Evolutionary conservation across 1,140 invertebrate species (phyloP), one percentile per base, ranked within the genome.

Genomic region (Tribolium madens): DNA sequence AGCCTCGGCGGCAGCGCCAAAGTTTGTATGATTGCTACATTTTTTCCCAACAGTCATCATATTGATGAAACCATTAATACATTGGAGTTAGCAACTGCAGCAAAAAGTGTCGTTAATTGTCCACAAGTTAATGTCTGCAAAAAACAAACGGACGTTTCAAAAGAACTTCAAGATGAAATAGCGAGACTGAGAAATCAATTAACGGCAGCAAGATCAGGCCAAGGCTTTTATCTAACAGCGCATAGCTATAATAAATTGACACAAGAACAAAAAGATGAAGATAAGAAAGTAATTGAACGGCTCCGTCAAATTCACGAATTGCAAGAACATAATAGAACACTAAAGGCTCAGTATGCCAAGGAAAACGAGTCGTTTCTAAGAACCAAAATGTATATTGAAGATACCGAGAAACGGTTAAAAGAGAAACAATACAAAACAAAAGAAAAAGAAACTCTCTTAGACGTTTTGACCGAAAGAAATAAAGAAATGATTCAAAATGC

Each of bases 1-100:
- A 98, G 96, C 12, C 87, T 98, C 0, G 97, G 97, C n/a, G 97
- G 97, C 97, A 98, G 87, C 98, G 97, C 0, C 96, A 96, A 0
- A 97, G 99, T 76, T 97, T 98, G 82, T 13, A 78, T 82, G 13
- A 64, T 80, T 33, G 97, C 96, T 0, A 98, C 97, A 0, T 91
- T 98, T 13, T 98, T 96, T 0, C 96, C 96, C 0, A 92, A 95
- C 0, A 91, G 91, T 68, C 90, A 91, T 75, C 97, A 98, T 85
- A 83, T 96, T 14, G 94, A 98, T 86, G 97, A 99, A 87, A 98
- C 97, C 0, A 86, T 98, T 10, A 97, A 94, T 52, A 99, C 97
- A 0, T 85, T 99, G 48, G 97, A 98, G 81, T 99, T 98, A 87
- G 97, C 97, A 7, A 91, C 96, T 86, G 88, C 96, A 13, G 97